These are phyloP conservation scores for Cepaea hortensis DNA, from an alignment of 2,888 invertebrate species.

Conservation along the genomic window DNA sequence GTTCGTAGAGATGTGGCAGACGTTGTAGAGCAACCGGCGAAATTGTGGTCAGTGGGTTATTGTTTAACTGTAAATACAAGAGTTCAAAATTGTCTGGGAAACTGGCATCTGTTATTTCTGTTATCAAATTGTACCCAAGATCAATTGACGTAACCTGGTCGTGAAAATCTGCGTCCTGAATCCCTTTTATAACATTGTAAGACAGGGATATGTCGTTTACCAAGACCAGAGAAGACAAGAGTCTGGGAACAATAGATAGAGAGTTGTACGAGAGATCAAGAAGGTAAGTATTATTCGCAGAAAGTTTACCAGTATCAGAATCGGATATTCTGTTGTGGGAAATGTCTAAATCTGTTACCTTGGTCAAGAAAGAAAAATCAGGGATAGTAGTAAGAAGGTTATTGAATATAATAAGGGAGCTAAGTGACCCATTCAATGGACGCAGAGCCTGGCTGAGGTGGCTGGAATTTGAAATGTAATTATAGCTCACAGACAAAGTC, in stretches of 20 bases:
- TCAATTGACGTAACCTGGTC: background rate
- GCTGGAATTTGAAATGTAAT: background rate
- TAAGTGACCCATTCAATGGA: background rate
- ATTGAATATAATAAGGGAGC: background rate
- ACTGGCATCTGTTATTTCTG: background rate
- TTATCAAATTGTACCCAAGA: background rate
- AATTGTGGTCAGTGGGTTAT: background rate
- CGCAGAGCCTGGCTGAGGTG: background rate
- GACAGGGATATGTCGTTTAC: background rate
- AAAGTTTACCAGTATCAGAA: background rate
- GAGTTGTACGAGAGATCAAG: background rate
- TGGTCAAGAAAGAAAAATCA: background rate
- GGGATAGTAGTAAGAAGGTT: background rate
- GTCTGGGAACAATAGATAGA: background rate
- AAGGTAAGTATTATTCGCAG: background rate
- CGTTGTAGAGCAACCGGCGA: background rate
- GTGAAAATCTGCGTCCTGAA: background rate
- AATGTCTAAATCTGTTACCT: background rate
- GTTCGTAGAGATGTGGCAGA: background rate
- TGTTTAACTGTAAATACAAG: background rate
- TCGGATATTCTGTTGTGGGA: background rate
- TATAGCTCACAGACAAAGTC: background rate
- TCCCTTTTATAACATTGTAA: background rate
- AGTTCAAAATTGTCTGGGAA: background rate
- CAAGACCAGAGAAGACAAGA: background rate